Evolutionary conservation across 2,113 vertebrate species (phyloP).

Genomic region (Tapirus terrestris): DNA sequence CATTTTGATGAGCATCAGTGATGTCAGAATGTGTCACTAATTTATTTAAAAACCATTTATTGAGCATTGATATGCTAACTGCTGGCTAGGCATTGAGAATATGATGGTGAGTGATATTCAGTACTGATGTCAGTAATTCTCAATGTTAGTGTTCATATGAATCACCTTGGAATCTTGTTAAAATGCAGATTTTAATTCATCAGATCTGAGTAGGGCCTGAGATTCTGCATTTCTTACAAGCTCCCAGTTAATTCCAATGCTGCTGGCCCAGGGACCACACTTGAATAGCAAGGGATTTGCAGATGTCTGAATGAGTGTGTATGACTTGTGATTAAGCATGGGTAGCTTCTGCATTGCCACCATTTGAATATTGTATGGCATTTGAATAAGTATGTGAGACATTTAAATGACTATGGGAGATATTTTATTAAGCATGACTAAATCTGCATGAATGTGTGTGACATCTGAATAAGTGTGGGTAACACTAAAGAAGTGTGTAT

Average conservation of each 20-base stretch:
- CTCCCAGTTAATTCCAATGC: neutral
- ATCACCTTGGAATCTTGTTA: neutral
- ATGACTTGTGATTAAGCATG: neutral
- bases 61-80: neutral
- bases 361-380: neutral
- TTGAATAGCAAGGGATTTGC: neutral
- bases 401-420: neutral
- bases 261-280: neutral
- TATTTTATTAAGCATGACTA: constrained; percentile 16
- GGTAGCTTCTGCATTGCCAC: neutral
- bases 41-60: neutral
- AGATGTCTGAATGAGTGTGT: neutral
- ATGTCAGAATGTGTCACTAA: neutral
- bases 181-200: neutral
- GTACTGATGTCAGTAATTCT: neutral
- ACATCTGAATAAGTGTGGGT: neutral
- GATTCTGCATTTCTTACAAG: neutral
- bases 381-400: neutral
- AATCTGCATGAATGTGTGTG: neutral
- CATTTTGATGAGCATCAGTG: neutral
- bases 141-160: neutral
- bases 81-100: neutral
- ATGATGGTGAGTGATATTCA: neutral
- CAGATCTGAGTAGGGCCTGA: neutral
- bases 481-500: neutral